Base-by-base conservation (phyloP, 2,888 invertebrate species). In the Callosobruchus maculatus region DNA sequence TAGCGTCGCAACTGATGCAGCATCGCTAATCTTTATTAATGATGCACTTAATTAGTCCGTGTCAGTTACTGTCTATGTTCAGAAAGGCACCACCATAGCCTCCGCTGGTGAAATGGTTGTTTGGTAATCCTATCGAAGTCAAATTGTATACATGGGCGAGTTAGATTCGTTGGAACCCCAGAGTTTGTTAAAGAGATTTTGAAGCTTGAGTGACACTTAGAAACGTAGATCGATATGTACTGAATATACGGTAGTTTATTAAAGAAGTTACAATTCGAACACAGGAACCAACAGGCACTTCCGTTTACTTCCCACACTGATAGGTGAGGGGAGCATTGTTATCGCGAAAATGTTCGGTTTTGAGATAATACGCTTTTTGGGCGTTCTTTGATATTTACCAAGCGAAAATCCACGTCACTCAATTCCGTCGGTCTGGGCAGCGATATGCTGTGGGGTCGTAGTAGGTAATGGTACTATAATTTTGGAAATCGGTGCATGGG, bases 21-120 rank as follows among this genome's bases (percentile, higher is more conserved):
- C 80, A 80, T 80, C 75, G 79, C 82, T 83, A 83, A 83, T 83
- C 83, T 83, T 83, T 83, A 83, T 83, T 83, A 83, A 83, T 83
- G 83, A 81, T 81, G 80, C 80, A 81, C 82, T 83, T 83, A 83
- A 83, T 83, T 83, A 83, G 80, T 74, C 77, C 76, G 73, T 81
- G 83, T 82, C 83, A 82, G 79, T 80, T 78, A 78, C 79, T 80
- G 81, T 82, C 82, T 80, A 80, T 80, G 80, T 49, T 49, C 79
- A 77, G 81, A 78, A 80, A 80, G 79, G 79, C 80, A 49, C 3
- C 49, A 18, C 49, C 13, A 49, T 49, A 13, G 49, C 49, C 13
- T 49, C 49, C 49, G 49, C 49, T 49, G 49, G 49, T 49, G 49
- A 13, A 49, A 49, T 49, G 49, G 49, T 18, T 49, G 49, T 18